Base-by-base conservation (phyloP, 2,797 vertebrate genomes). In the Benthosema pterotum region DNA sequence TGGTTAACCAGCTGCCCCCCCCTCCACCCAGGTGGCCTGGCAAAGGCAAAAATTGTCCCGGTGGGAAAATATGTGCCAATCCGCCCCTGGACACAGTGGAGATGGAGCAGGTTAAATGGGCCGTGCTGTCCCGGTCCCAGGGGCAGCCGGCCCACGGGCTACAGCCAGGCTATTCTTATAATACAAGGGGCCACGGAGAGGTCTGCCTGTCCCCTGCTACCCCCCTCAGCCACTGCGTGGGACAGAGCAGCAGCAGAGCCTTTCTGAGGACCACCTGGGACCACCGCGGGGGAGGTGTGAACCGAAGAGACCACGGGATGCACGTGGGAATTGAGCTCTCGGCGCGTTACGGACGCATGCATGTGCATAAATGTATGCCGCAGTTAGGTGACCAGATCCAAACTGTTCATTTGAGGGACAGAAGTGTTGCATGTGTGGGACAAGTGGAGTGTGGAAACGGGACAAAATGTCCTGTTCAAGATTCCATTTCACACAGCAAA, bases 121-220 rank as follows among this genome's bases (percentile, higher is more conserved):
- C 74, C 77, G 49, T 59, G n/a, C n/a, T n/a, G 75, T 76, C 81
- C 25, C 46, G 49, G 74, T 89, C 85, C 83, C 85, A 56, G 74
- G 81, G 78, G 85, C 74, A 57, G 71, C 60, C 67, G 46, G 63
- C 83, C 74, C 81, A 65, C 70, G 85, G 79, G 78, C 75, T 61
- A n/a, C n/a, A 52, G 77, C 52, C 46, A 52, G 78, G 79, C 87
- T 90, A 90, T 90, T 90, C 83, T 88, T 84, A 77, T 47, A n/a
- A n/a, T n/a, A n/a, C n/a, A n/a, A 84, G 83, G 87, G 85, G 86
- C 70, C 68, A 84, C 42, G 2, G 50, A 72, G 84, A 83, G 83
- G 84, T 79, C 81, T 77, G 14, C 59, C 25, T 71, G 77, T 88
- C 88, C 84, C 87, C 53, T 42, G 84, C 59, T 62, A 22, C 80